Evolutionary conservation across 1,140 invertebrate species (phyloP).

Genomic region (Drosophila prosaltans): DNA sequence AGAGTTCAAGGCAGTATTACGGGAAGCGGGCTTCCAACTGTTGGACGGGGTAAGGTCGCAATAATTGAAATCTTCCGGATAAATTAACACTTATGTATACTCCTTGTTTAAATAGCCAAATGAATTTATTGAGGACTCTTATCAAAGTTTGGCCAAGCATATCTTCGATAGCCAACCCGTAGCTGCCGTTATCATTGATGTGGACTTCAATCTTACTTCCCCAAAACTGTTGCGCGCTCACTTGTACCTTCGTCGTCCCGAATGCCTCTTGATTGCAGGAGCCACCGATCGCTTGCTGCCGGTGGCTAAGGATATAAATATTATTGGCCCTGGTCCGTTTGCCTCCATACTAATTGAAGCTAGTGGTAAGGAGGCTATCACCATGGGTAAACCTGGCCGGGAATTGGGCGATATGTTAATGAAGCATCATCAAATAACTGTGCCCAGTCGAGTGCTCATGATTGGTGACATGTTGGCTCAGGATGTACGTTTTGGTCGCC

Average conservation of each 20-base stretch:
- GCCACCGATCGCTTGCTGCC: slow-evolving; percentile 84
- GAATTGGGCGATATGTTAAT: slow-evolving; percentile 82
- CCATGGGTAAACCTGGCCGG: slow-evolving; percentile 85
- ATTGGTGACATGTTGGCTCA: slow-evolving; percentile 87
- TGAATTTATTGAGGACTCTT: slow-evolving; percentile 74
- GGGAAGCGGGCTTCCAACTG: slow-evolving; percentile 81
- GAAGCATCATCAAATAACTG: slow-evolving; percentile 82
- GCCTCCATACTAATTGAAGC: slow-evolving; percentile 83
- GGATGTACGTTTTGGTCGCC: slow-evolving; percentile 85
- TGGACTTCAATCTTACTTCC: slow-evolving; percentile 84
- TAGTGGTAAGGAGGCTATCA: slow-evolving; percentile 79
- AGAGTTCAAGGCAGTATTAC: slow-evolving; percentile 67
- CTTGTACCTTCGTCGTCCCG: slow-evolving; percentile 83
- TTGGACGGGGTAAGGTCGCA: slow-evolving; percentile 83
- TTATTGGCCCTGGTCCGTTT: slow-evolving; percentile 83
- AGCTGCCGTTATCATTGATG: slow-evolving; percentile 84
- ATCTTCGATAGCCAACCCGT: slow-evolving; percentile 82
- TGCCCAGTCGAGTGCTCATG: slow-evolving; percentile 85
- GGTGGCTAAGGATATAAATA: slow-evolving; percentile 62
- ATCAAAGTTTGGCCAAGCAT: slow-evolving; percentile 68
- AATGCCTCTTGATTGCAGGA: slow-evolving; percentile 83
- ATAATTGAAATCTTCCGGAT: not conserved
- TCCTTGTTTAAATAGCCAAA: slow-evolving; percentile 75
- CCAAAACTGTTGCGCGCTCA: slow-evolving; percentile 83
- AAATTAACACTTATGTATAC: not conserved